phyloP scores from a whole-genome alignment of 2,113 vertebrate genomes.

The Rhinoptilus africanus region DNA sequence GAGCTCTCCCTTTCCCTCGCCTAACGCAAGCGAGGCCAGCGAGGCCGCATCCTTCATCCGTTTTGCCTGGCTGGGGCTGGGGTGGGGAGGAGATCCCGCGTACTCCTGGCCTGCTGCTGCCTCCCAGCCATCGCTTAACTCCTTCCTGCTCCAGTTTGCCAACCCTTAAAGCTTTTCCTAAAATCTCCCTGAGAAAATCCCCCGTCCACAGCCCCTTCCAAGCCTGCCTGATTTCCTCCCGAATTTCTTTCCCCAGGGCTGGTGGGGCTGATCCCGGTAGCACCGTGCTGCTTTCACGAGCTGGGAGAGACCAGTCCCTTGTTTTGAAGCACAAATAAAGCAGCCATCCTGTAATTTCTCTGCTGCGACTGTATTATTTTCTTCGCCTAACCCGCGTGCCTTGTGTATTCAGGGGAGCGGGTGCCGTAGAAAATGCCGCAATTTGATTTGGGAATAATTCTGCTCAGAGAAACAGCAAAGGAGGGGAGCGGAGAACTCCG shows the following conservation, averaged over 20 bases:
- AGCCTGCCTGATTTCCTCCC: not conserved
- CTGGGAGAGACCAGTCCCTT: not conserved
- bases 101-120: not conserved
- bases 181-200: not conserved
- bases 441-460: conserved; percentile 53
- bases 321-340: not conserved
- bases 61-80: not conserved
- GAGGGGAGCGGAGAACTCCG: not conserved
- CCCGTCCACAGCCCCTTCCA: not conserved
- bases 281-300: not conserved
- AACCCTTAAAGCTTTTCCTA: not conserved
- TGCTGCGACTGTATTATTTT: not conserved
- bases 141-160: not conserved
- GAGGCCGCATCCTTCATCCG: not conserved
- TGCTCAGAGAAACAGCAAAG: not conserved
- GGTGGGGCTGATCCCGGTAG: fast-evolving
- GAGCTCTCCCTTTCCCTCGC: not conserved
- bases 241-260: fast-evolving
- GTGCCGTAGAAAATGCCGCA: not conserved
- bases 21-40: fast-evolving
- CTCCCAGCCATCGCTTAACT: not conserved
- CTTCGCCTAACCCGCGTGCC: not conserved
- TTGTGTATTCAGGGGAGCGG: not conserved
- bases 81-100: not conserved
- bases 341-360: not conserved